Percentiles rank a stretch among this genome's conserved stretches.
Evolutionary conservation across 2,797 vertebrate species (phyloP).

Genomic region (Acrossocheilus fasciatus): DNA sequence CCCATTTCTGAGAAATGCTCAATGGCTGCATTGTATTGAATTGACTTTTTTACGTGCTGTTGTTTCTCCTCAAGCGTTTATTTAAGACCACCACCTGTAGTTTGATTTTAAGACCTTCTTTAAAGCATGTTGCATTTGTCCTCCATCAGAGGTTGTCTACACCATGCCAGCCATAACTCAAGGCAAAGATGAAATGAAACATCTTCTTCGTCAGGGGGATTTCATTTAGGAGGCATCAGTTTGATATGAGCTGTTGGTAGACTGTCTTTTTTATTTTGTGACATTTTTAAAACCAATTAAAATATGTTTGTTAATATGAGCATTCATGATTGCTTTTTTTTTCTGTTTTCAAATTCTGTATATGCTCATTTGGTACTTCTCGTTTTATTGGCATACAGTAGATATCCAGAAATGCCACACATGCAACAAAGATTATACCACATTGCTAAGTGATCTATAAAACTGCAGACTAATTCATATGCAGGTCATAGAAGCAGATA

Average conservation of each 20-base stretch:
- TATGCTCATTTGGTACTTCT: not conserved
- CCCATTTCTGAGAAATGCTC: not conserved
- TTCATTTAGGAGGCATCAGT: not conserved
- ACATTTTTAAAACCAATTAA: not conserved
- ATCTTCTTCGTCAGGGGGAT: not conserved
- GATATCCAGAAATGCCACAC: not conserved
- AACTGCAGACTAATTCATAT: constrained; percentile 22
- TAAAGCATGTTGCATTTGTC: constrained; percentile 14
- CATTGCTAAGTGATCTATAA: constrained; percentile 41
- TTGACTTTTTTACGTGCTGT: not conserved
- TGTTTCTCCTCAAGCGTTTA: not conserved
- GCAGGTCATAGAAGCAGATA: not conserved
- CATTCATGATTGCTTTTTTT: not conserved
- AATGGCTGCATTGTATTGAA: not conserved
- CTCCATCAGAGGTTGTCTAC: not conserved
- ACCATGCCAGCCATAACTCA: not conserved
- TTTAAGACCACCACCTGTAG: not conserved
- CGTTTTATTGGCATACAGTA: not conserved
- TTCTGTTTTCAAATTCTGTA: not conserved
- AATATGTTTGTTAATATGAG: not conserved
- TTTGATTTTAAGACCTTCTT: constrained; percentile 14
- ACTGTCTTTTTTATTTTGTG: not conserved
- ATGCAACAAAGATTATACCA: not conserved
- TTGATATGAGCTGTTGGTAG: not conserved
- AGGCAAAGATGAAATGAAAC: not conserved